These are phyloP conservation scores for Elysia chlorotica DNA, from an alignment of 1,140 invertebrate species.

Conservation along the genomic window DNA sequence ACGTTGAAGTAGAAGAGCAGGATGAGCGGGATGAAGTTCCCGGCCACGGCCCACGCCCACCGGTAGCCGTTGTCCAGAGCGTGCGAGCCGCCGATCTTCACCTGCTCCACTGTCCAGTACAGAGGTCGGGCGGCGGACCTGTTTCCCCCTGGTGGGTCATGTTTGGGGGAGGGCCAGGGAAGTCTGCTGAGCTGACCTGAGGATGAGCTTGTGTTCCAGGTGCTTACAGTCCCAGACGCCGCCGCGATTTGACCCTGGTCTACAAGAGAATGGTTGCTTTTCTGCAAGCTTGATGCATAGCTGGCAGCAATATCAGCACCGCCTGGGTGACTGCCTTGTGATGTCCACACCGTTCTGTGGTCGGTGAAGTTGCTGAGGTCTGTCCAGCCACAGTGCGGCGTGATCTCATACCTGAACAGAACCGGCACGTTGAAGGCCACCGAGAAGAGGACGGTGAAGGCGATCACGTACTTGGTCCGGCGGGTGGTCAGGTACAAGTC, in stretches of 20 bases:
- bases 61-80: conserved; percentile 54
- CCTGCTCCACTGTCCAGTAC: conserved; percentile 31
- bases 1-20: conserved; percentile 56
- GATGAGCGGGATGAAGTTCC: conserved; percentile 56
- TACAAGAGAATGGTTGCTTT: neutral
- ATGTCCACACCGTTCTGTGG: no score
- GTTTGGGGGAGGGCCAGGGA: neutral
- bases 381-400: no score
- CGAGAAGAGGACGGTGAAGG: conserved; percentile 50
- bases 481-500: conserved; percentile 52
- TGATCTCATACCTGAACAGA: conserved; percentile 51
- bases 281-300: neutral
- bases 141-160: conserved; percentile 14
- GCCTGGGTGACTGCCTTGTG: neutral
- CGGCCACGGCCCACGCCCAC: conserved; percentile 52
- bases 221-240: no score
- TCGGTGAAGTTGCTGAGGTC: neutral
- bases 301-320: neutral
- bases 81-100: no score
- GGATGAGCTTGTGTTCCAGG: no score
- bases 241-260: no score
- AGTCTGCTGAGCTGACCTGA: neutral
- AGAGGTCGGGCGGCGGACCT: no score
- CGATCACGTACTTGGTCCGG: conserved; percentile 51
- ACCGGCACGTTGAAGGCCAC: conserved; percentile 56